Evolutionary conservation across 1,140 invertebrate genomes (phyloP), one percentile per base, ranked within the genome.

Genomic region (Oryctes rhinoceros): DNA sequence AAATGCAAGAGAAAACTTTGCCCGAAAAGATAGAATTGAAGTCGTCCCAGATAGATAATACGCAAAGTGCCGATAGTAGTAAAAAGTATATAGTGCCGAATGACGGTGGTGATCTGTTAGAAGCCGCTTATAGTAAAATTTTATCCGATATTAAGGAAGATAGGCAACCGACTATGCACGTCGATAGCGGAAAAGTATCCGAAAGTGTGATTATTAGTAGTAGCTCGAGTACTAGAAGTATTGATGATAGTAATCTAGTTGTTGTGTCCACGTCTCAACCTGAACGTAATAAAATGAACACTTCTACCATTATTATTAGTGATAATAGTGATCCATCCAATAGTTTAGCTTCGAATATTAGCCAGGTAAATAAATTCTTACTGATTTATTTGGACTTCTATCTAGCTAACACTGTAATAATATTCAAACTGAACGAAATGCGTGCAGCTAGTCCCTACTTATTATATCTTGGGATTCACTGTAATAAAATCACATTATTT

Each of bases 321-420:
- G 89, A 91, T 77, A 85, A 87, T 75, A 89, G 89, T 15, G 91
- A 92, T 85, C 85, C 87, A 62, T 92, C 92, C 1, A 94, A 94
- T 86, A 94, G 93, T 84, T 87, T 94, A 76, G 91, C 92, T 1
- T 90, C 90, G 75, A 93, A 92, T 80, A 90, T 93, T 49, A 94
- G 92, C 81, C 93, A 94, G 83, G 93, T 87, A 78, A 82, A 20
- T 18, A 18, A 15, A 74, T 18, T 7, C 13, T 7, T 15, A 39
- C 7, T 39, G 3, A 39, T 39, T 3, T 4, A 4, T 39, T 39
- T 4, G 7, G 7, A 39, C 7, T 39, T 3, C 3, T 39, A 39
- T 39, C 39, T 39, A n/a, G n/a, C n/a, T n/a, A n/a, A n/a, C n/a
- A n/a, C n/a, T n/a, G n/a, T n/a, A n/a, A n/a, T n/a, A n/a, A n/a